A percentile compares a stretch with the other conserved stretches of the same genome.
Evolutionary conservation across 2,797 vertebrate species (phyloP).

Genomic region (Rhynchonycteris naso): DNA sequence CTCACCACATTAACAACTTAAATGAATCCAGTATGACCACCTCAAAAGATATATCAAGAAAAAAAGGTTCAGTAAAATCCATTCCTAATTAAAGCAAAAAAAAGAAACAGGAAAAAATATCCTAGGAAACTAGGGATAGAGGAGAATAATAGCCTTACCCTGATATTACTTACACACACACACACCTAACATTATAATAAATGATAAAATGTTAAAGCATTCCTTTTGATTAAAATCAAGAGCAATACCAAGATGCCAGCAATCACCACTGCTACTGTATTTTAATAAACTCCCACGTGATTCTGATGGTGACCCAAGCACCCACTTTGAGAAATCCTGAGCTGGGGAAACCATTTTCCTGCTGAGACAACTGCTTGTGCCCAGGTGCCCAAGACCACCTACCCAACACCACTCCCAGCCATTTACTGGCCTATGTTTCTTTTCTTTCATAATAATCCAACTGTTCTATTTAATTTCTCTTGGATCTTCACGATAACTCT

Average conservation of each 20-base stretch:
- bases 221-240: constrained; percentile 8
- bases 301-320: background rate
- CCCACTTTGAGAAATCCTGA: background rate
- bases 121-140: background rate
- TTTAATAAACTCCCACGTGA: background rate
- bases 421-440: background rate
- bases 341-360: background rate
- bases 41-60: background rate
- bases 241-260: background rate
- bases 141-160: background rate
- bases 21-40: background rate
- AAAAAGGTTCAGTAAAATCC: background rate
- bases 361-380: background rate
- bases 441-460: background rate
- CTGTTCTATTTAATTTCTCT: background rate
- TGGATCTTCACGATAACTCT: background rate
- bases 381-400: background rate
- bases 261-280: background rate
- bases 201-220: background rate
- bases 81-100: background rate
- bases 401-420: background rate
- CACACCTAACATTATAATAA: background rate
- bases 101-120: background rate
- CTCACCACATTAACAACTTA: background rate
- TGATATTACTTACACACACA: background rate